Evolutionary conservation across 1,140 invertebrate species (phyloP).

Genomic region (Homarus americanus): DNA sequence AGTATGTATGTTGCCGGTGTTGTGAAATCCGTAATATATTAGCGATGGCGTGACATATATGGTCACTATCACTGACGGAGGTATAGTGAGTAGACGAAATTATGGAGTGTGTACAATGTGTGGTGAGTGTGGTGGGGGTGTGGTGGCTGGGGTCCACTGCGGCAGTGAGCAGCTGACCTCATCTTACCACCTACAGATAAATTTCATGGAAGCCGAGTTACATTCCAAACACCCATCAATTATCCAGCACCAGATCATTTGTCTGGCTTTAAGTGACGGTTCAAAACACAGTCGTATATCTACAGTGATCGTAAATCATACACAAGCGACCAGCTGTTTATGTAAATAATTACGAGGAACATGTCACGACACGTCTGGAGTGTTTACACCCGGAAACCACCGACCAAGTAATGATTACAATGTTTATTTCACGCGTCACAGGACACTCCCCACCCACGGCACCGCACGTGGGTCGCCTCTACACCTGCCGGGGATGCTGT

Average conservation of each 20-base stretch:
- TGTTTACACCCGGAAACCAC: background rate
- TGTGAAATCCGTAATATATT: background rate
- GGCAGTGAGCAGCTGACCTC: background rate
- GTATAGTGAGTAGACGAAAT: background rate
- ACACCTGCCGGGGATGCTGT: background rate
- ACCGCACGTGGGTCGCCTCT: conserved; percentile 18
- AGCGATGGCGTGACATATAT: background rate
- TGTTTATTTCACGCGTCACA: background rate
- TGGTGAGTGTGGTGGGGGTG: background rate
- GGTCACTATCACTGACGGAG: background rate
- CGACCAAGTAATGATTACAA: background rate
- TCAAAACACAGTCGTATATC: background rate
- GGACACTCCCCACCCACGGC: background rate
- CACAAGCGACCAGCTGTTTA: background rate
- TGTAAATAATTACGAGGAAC: background rate
- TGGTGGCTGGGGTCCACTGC: conserved; percentile 4
- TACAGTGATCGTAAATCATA: background rate
- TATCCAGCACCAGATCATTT: background rate
- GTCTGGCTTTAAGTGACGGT: background rate
- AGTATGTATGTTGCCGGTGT: background rate
- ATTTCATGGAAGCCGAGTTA: background rate
- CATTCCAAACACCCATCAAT: background rate
- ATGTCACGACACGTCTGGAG: background rate
- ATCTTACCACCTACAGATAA: background rate
- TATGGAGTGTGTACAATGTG: background rate